phyloP scores from a whole-genome alignment of 2,888 invertebrate genomes.

The Pimpla rufipes region DNA sequence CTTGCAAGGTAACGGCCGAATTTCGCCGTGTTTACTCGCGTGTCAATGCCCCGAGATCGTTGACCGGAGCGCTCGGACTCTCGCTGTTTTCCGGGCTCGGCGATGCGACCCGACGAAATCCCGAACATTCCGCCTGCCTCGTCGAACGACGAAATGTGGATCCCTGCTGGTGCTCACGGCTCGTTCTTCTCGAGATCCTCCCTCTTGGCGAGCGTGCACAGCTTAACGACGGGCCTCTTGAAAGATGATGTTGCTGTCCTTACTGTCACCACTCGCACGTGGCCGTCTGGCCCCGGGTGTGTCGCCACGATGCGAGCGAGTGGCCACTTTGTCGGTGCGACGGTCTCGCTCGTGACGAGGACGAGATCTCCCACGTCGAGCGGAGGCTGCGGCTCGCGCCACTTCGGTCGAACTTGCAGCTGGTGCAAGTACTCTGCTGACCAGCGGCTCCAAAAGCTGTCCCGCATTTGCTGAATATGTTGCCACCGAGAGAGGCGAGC shows the following conservation, averaged over 20 bases:
- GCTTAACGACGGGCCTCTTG: conserved; percentile 25
- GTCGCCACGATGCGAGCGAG: conserved; percentile 60
- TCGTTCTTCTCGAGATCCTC: neutral
- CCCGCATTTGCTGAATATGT: conserved; percentile 33
- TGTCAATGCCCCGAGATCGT: too few species aligned
- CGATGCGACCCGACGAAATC: neutral
- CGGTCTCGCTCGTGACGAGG: conserved; percentile 67
- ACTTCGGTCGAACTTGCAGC: conserved; percentile 49
- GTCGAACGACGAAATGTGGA: conserved; percentile 11
- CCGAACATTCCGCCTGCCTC: conserved; percentile 39
- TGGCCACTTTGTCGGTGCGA: conserved; percentile 70
- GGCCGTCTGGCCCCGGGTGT: conserved; percentile 39
- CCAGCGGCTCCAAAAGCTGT: conserved; percentile 65
- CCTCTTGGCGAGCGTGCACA: conserved; percentile 23
- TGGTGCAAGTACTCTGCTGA: conserved; percentile 55
- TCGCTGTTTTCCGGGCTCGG: too few species aligned
- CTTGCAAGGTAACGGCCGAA: too few species aligned
- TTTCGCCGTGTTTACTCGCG: too few species aligned
- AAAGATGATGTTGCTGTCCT: conserved; percentile 14
- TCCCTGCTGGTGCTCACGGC: neutral
- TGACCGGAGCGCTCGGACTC: neutral
- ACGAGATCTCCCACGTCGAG: conserved; percentile 48
- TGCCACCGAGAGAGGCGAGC: conserved; percentile 73
- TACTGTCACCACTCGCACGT: conserved; percentile 8
- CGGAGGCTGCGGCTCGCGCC: conserved; percentile 26